Base-by-base conservation (phyloP, 1,140 invertebrate species). In the Monomorium pharaonis region DNA sequence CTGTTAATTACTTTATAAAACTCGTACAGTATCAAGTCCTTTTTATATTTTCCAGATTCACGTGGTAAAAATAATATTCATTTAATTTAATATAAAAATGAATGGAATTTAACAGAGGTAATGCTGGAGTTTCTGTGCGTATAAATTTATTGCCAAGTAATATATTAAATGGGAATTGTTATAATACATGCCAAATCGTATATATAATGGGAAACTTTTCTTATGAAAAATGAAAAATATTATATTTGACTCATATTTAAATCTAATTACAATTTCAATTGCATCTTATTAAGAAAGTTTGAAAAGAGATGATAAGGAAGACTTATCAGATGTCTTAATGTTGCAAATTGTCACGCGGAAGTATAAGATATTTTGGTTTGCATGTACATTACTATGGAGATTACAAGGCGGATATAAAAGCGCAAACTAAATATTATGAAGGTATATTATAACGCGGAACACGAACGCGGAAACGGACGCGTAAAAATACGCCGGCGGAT, bases 391-490 rank as follows among this genome's bases (percentile, higher is more conserved):
- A 21, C 30, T 12, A 44, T 24, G 27, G 21, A 21, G 76, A 70
- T 70, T 58, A 67, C 75, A 76, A 77, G 49, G 56, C 42, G 16
- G 60, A 42, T 77, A 27, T 63, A 77, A 84, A 84, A 75, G 81
- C 58, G 44, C 74, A 83, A 83, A 30, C 67, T 74, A 83, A 83
- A 83, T 83, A 83, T 83, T 74, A 83, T 83, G 78, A 83, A 83
- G 62, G 76, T 80, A 83, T 83, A 83, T 74, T 72, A 83, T 74
- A 83, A 83, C 67, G 37, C 51, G 51, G 47, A 47, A 85, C 72
- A 74, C 60, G 58, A 54, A 67, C 83, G 83, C 75, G 81, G 56
- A 84, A 84, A 77, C 72, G 72, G 58, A 84, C 81, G 56, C 72
- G 74, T 84, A 77, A 83, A 83, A 83, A 83, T 83, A 83, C 67